Evolutionary conservation across 2,888 invertebrate genomes (phyloP), one percentile per base, ranked within the genome.

Genomic region (Coremacera marginata): DNA sequence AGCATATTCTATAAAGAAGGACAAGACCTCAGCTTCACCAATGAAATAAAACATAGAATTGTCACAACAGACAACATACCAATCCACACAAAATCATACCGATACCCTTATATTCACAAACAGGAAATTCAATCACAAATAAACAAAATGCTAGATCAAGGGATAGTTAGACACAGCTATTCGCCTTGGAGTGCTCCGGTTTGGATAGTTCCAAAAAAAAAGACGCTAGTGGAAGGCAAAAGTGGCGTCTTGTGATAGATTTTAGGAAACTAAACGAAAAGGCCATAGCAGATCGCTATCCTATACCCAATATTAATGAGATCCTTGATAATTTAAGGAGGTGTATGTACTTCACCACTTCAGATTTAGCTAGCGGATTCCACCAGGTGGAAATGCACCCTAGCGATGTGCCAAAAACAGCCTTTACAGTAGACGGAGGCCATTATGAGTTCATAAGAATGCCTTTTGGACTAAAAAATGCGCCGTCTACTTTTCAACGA

Each of bases 321-420:
- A 78, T 78, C 9, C 49, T 75, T 2, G 79, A 79, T 22, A 78
- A 78, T 60, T 25, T 79, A n/a, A 76, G 72, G n/a, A 74, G 65
- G 9, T 73, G 63, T n/a, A 44, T 49, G 9, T 73, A 63, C 3
- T 63, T 62, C 22, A 51, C 71, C n/a, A 71, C 71, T 19, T 55
- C 55, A 7, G 60, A 57, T 14, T 51, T 76, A 14, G 70, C 49
- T 5, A 70, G 52, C 8, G 75, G 72, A 49, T 72, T 62, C 16
- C 62, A 72, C 27, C 72, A 72, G 34, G 37, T 70, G 25, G 70
- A 70, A 55, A 70, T 70, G n/a, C 31, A 27, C 19, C 34, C 51
- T 11, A 19, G 34, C 14, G 70, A 70, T 34, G 27, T 70, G 14
- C n/a, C 51, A 2, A 70, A 70, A 55, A 70, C 70, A 8, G 57